phyloP scores from a whole-genome alignment of 2,113 vertebrate genomes.

The Cephalopholis sonnerati region DNA sequence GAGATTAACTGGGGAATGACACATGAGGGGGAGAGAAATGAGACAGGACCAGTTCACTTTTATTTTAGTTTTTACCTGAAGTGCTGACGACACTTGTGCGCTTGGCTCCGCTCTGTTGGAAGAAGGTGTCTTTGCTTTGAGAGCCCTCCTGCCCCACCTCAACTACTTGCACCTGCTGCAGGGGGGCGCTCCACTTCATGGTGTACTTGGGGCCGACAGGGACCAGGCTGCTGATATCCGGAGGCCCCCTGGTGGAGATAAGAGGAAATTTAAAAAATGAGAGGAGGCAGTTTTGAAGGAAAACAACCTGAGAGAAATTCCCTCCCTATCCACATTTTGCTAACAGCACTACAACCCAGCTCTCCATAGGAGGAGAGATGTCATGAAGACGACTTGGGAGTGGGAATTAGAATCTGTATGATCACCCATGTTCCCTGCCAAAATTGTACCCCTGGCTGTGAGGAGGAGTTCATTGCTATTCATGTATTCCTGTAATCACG shows the following conservation, averaged over 20 bases:
- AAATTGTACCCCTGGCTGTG: conserved; percentile 62
- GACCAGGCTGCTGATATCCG: conserved; percentile 95
- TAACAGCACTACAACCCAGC: conserved; percentile 13
- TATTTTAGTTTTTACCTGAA: conserved; percentile 69
- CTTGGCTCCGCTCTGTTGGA: conserved; percentile 85
- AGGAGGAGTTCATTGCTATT: conserved; percentile 78
- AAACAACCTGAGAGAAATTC: conserved; percentile 10
- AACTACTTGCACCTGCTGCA: conserved; percentile 93
- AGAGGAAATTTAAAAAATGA: neutral
- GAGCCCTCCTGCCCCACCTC: conserved; percentile 92
- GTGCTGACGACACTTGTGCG: conserved; percentile 59
- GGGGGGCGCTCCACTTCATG: conserved; percentile 95
- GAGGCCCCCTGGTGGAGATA: conserved; percentile 83
- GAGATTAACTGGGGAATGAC: conserved; percentile 59
- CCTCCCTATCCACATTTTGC: neutral
- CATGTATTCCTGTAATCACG: conserved; percentile 81
- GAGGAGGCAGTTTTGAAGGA: neutral
- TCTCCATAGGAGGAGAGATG: conserved; percentile 19
- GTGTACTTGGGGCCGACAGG: conserved; percentile 94
- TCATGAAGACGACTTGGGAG: conserved; percentile 39
- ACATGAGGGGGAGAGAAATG: neutral
- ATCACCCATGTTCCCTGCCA: conserved; percentile 55
- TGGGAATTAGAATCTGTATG: conserved; percentile 62
- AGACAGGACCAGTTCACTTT: neutral
- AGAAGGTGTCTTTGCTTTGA: conserved; percentile 87